Evolutionary conservation across 92 coral and sea anemone species (phyloP), one percentile per base, ranked within the genome.

Genomic region (Palythoa heliodiscus): DNA sequence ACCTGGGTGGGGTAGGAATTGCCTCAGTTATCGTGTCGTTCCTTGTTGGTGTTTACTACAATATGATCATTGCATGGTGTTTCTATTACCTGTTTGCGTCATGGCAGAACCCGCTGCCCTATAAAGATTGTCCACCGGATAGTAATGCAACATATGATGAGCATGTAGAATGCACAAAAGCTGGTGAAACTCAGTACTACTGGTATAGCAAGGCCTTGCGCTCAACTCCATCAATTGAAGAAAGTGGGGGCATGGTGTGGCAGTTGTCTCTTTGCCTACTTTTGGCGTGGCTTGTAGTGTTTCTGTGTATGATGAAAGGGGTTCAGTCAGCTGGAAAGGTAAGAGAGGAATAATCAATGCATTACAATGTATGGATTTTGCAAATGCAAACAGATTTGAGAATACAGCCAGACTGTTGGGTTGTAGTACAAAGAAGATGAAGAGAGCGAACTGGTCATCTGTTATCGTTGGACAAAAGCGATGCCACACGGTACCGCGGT

Each of bases 281-380:
- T 38, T 86, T 93, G 25, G 98, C 98, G 9, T 95, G 98, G 98
- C 82, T 91, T 24, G 93, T 95, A 1, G 98, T 95, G 70, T 95
- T 91, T 90, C 75, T 92, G 50, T 94, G 97, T 48, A 93, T 95
- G 97, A 95, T 94, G 98, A 92, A 87, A 55, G 98, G 98, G 7
- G 92, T 95, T 16, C 98, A 94, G 66, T 94, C 98, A 67, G 98
- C 98, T 35, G 98, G 98, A 73, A 95, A 95, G 95, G 98, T 95
- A 80, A 35, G 83, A 43, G 50, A 8, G 50, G 50, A 43, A 8
- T 43, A 29, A 29, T 29, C 35, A 29, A 29, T 29, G 35, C 1
- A 29, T 29, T 29, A 1, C 35, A 29, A 29, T 29, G 35, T 29
- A 29, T 29, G 1, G 35, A 29, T 29, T 29, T 29, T 29, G 35